Conservation (phyloP, 2,888 invertebrate genomes). For the Pachydiplax longipennis region DNA sequence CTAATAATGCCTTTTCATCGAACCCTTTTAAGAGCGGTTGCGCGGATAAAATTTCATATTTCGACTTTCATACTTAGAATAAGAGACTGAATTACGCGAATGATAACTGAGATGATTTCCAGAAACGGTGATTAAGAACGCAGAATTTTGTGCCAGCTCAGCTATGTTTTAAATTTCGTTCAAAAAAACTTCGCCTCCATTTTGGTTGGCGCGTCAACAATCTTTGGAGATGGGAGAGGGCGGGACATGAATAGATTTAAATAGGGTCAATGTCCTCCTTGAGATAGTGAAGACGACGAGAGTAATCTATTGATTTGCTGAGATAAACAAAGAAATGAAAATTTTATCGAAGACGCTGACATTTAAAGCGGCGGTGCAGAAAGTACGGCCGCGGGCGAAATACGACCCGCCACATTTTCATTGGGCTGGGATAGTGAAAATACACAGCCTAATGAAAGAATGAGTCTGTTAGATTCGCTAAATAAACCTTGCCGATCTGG, state of each 20-base stretch:
- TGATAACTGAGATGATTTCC: too few relatives aligned
- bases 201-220: constrained; percentile 12
- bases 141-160: background rate
- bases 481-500: too few relatives aligned
- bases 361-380: too few relatives aligned
- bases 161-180: background rate
- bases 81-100: too few relatives aligned
- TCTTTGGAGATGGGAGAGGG: constrained; percentile 2
- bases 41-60: background rate
- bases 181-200: background rate
- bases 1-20: background rate
- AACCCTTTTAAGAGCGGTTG: background rate
- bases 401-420: too few relatives aligned
- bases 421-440: too few relatives aligned
- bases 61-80: too few relatives aligned
- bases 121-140: too few relatives aligned
- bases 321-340: background rate
- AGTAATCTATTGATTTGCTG: background rate
- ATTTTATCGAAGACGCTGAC: too few relatives aligned
- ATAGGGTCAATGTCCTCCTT: constrained; percentile 22
- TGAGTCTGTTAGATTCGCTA: too few relatives aligned
- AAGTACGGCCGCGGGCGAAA: too few relatives aligned
- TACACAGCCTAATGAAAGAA: too few relatives aligned
- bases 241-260: constrained; percentile 34
- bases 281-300: background rate